phyloP scores from a whole-genome alignment of 2,113 vertebrate species.

The Cyphomyrus plagiostoma region DNA sequence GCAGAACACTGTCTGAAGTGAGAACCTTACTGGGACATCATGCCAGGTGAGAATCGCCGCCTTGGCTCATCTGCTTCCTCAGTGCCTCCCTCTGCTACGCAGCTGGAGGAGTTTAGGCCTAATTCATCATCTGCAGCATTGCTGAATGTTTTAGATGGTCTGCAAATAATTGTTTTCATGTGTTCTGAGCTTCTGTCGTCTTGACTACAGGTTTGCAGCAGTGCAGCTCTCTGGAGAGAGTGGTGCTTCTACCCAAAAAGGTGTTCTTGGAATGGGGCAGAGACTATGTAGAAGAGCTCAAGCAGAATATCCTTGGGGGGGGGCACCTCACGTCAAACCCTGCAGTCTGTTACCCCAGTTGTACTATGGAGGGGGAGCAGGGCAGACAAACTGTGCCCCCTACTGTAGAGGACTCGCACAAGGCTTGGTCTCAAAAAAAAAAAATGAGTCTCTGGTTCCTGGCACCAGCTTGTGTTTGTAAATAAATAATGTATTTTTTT shows the following conservation, averaged over 20 bases:
- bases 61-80: background rate
- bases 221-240: background rate
- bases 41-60: background rate
- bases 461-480: conserved; percentile 29
- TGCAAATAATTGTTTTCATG: background rate
- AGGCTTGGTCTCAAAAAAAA: background rate
- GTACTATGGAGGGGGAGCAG: background rate
- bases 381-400: background rate
- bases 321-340: background rate
- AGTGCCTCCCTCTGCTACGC: background rate
- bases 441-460: background rate
- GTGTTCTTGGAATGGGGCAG: background rate
- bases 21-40: background rate
- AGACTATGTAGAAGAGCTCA: background rate
- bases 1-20: background rate
- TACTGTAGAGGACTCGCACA: background rate
- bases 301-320: background rate
- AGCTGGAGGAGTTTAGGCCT: background rate
- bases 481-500: conserved; percentile 41
- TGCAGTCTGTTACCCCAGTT: background rate
- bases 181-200: background rate
- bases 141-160: background rate
- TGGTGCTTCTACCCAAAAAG: background rate
- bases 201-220: background rate
- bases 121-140: background rate